These are phyloP conservation scores for Temnothorax rugatulus DNA, from an alignment of 2,888 invertebrate genomes.

Conservation along the genomic window DNA sequence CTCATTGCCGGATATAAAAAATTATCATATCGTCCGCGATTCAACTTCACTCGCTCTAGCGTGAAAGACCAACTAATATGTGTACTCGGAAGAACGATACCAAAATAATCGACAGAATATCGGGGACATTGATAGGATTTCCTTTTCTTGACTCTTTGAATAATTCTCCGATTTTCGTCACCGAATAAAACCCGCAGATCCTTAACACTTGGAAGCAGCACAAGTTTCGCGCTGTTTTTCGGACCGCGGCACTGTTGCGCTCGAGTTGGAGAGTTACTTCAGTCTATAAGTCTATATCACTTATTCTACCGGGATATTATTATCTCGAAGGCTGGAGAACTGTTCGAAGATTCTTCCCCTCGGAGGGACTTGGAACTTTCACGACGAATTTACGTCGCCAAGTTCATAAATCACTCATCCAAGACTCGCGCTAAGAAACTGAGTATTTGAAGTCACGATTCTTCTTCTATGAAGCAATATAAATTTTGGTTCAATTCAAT, in stretches of 20 bases:
- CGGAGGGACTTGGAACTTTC: slow-evolving; percentile 21
- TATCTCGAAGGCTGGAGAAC: background rate
- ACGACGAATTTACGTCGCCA: slow-evolving; percentile 12
- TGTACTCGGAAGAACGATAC: background rate
- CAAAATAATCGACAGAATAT: background rate
- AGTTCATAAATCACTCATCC: slow-evolving; percentile 38
- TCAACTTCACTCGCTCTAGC: slow-evolving; percentile 31
- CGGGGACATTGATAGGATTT: background rate
- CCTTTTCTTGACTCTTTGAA: background rate
- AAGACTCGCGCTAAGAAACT: slow-evolving; percentile 15
- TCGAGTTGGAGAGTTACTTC: background rate
- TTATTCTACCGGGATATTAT: slow-evolving; percentile 13
- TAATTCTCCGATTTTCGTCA: background rate
- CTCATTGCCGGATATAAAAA: background rate
- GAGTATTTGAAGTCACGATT: background rate
- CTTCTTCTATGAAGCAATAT: slow-evolving; percentile 5
- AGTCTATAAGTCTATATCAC: slow-evolving; percentile 3
- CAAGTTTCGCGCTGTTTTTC: background rate
- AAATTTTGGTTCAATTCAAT: slow-evolving; percentile 13
- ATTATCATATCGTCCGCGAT: background rate
- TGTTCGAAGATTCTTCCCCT: background rate
- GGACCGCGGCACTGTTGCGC: background rate
- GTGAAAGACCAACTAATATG: background rate
- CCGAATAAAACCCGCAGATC: background rate
- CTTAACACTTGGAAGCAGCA: background rate